phyloP scores from a whole-genome alignment of 2,797 vertebrate genomes.

The Urophycis tenuis region DNA sequence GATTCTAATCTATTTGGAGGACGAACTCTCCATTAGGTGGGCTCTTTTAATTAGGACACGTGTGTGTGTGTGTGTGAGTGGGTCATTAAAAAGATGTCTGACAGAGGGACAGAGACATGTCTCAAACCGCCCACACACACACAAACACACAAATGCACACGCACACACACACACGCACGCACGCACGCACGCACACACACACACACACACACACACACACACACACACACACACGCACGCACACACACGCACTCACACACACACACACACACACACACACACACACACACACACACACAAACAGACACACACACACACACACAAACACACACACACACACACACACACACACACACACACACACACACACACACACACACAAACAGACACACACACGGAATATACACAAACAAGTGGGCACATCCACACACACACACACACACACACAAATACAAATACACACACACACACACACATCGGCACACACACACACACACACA shows the following conservation, averaged over 20 bases:
- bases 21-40: slow-evolving; percentile 72
- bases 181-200: slow-evolving; percentile 43
- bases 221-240: slow-evolving; percentile 18
- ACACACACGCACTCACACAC: not conserved
- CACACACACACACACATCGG: slow-evolving; percentile 11
- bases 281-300: slow-evolving; percentile 15
- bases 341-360: slow-evolving; percentile 32
- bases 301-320: slow-evolving; percentile 44
- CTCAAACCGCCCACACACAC: slow-evolving; percentile 11
- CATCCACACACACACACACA: slow-evolving; percentile 12
- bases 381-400: slow-evolving; percentile 32
- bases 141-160: slow-evolving; percentile 16
- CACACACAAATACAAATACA: no score
- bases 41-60: slow-evolving; percentile 75
- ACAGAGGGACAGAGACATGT: slow-evolving; percentile 60
- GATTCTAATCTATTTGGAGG: slow-evolving; percentile 72
- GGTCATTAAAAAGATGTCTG: slow-evolving; percentile 71
- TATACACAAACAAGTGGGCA: no score
- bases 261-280: slow-evolving; percentile 20
- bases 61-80: slow-evolving; percentile 49
- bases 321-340: slow-evolving; percentile 41
- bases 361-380: slow-evolving; percentile 37
- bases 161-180: slow-evolving; percentile 42
- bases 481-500: slow-evolving; percentile 10
- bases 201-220: slow-evolving; percentile 35